Percentiles rank a stretch among this genome's conserved stretches.
phyloP scores from a whole-genome alignment of 2,797 vertebrate genomes.

The Acrossocheilus wenchowensis region DNA sequence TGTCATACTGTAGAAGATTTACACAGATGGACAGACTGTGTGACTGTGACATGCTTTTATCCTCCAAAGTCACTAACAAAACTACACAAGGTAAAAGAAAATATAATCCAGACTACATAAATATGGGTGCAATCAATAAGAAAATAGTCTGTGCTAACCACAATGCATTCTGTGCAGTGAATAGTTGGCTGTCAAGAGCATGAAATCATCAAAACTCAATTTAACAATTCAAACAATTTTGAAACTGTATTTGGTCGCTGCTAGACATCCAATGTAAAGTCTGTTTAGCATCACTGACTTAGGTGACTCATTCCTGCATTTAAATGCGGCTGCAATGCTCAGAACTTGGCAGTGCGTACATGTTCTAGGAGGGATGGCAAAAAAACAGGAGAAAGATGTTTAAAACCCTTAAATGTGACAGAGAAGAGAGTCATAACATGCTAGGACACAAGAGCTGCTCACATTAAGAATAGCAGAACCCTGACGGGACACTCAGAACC shows the following conservation, averaged over 20 bases:
- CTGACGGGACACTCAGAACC: slow-evolving; percentile 16
- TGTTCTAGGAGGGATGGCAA: not conserved
- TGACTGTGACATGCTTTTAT: not conserved
- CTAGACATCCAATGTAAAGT: not conserved
- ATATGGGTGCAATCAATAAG: not conserved
- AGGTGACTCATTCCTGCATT: not conserved
- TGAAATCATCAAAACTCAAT: not conserved
- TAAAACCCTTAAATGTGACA: not conserved
- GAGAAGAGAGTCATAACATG: not conserved
- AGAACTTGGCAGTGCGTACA: not conserved
- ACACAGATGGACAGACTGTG: not conserved
- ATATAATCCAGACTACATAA: not conserved
- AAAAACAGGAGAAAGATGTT: not conserved
- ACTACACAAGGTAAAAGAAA: not conserved
- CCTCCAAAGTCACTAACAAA: not conserved
- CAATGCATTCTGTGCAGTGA: not conserved
- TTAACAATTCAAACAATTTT: not conserved
- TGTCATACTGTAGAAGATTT: not conserved
- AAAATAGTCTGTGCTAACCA: not conserved
- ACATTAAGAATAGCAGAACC: slow-evolving; percentile 25
- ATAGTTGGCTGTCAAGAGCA: not conserved
- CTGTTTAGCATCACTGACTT: not conserved
- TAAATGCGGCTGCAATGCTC: not conserved
- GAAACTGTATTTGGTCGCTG: not conserved
- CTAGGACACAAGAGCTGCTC: not conserved